These are phyloP conservation scores for Ciconia maguari DNA, from an alignment of 2,113 vertebrate species.

Conservation along the genomic window DNA sequence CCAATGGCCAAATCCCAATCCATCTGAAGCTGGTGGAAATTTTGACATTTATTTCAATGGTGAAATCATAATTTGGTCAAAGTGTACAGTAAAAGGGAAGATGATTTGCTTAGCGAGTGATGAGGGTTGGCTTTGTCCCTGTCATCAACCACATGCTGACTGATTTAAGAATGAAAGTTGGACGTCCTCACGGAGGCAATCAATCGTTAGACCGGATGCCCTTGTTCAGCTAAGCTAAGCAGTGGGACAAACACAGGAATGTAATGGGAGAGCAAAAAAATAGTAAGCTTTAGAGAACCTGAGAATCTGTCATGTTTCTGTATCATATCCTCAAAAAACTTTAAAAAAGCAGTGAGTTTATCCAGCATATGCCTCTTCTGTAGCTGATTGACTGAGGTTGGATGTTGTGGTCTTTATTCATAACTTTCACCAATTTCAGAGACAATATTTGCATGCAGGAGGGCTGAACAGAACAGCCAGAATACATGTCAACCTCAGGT, in stretches of 20 bases:
- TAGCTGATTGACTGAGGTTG: background rate
- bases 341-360: background rate
- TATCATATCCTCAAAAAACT: background rate
- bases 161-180: conserved; percentile 36
- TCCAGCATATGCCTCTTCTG: background rate
- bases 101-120: background rate
- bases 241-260: background rate
- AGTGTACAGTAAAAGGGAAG: background rate
- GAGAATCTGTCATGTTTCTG: background rate
- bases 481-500: background rate
- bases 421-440: background rate
- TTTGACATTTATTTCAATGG: background rate
- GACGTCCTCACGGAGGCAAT: background rate
- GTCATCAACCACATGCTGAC: conserved; percentile 35
- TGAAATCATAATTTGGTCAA: background rate
- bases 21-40: background rate
- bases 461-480: background rate
- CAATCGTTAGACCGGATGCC: background rate
- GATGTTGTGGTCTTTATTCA: background rate
- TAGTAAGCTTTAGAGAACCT: background rate
- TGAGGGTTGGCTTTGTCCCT: conserved; percentile 31
- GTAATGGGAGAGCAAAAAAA: background rate
- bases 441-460: background rate
- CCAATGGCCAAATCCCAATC: background rate
- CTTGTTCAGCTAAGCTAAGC: background rate